Evolutionary conservation across 2,888 invertebrate species (phyloP).

Genomic region (Hipparchia sbordonii): DNA sequence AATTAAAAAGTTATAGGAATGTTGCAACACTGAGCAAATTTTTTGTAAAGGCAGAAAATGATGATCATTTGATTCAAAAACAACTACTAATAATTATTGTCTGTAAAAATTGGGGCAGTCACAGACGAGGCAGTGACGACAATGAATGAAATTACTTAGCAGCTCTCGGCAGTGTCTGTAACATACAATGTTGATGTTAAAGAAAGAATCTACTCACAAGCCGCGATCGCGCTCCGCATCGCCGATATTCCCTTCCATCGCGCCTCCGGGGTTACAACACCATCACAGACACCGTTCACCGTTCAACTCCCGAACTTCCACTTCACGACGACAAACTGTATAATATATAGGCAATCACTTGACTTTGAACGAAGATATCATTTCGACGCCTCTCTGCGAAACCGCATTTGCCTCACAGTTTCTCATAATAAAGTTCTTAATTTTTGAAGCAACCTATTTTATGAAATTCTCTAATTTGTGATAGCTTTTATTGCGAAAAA

Average conservation of each 20-base stretch:
- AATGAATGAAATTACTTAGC: neutral
- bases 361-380: neutral
- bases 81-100: neutral
- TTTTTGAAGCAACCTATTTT: no score
- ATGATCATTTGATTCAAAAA: neutral
- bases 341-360: no score
- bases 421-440: neutral
- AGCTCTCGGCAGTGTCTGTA: neutral
- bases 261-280: constrained; percentile 29
- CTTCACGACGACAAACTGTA: neutral
- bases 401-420: neutral
- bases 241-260: constrained; percentile 42
- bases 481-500: no score
- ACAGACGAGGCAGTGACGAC: neutral
- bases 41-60: neutral
- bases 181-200: neutral
- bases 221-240: constrained; percentile 42
- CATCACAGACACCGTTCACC: constrained; percentile 15
- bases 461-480: no score
- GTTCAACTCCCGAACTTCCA: neutral
- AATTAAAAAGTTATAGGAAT: neutral
- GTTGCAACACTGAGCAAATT: neutral
- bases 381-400: neutral
- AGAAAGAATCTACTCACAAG: constrained; percentile 32
- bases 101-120: no score